Evolutionary conservation across 2,113 vertebrate species (phyloP).

Genomic region (Plestiodon gilberti): DNA sequence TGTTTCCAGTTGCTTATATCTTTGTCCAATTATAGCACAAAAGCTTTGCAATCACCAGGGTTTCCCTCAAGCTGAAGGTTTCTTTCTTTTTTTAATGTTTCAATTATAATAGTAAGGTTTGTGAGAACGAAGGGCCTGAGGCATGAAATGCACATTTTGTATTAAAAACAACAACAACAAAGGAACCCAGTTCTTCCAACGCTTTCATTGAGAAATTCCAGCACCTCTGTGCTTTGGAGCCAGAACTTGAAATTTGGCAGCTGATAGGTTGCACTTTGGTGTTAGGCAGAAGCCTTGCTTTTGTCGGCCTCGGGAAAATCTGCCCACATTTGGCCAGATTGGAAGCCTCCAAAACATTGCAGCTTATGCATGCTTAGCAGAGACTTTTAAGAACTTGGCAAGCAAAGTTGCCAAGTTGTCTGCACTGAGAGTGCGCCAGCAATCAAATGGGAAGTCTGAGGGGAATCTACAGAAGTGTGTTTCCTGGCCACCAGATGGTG

Average conservation of each 20-base stretch:
- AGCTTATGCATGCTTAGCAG: conserved; percentile 30
- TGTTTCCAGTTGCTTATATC: background rate
- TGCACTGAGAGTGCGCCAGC: conserved; percentile 1
- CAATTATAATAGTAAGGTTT: background rate
- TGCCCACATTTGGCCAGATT: conserved; percentile 30
- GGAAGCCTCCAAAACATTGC: conserved; percentile 24
- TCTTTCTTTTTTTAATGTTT: too few relatives aligned
- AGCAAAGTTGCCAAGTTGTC: conserved; percentile 25
- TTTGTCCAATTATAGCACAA: background rate
- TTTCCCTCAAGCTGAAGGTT: background rate
- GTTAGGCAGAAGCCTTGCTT: conserved; percentile 11
- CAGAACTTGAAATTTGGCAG: conserved; percentile 11
- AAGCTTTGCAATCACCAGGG: background rate
- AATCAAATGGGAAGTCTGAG: background rate
- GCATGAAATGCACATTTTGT: background rate
- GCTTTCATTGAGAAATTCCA: conserved; percentile 16
- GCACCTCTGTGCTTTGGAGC: background rate
- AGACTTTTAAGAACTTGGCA: conserved; percentile 32
- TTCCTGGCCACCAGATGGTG: conserved; percentile 15
- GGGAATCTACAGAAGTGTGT: background rate
- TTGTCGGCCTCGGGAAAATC: conserved; percentile 21
- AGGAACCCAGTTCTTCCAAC: background rate
- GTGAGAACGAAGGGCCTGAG: background rate
- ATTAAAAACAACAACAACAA: background rate
- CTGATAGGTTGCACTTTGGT: conserved; percentile 1